Evolutionary conservation across 2,888 invertebrate species (phyloP), one percentile per base, ranked within the genome.

Genomic region (Mayetiola destructor): DNA sequence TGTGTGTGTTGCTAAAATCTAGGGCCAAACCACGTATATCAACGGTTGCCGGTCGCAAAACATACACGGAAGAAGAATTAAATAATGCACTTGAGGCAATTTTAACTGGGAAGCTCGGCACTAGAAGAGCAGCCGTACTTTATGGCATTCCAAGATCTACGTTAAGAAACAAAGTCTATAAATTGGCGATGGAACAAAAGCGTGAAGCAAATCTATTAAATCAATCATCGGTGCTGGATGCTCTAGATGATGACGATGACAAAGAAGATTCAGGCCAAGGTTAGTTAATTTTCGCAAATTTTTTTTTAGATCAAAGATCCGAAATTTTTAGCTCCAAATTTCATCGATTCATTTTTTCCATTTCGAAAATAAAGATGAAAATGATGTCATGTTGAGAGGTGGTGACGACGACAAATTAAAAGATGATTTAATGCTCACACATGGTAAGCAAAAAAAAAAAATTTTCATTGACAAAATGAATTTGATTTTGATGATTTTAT

Each of bases 131-230:
- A 9, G 90, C 96, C 56, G 90, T 91, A 57, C 85, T 94, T 65
- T 97, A 97, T 74, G 93, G 94, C 65, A 94, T 96, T 69, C 96
- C 96, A 8, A 81, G 96, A 62, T 94, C 96, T 62, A 96, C 95
- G 27, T 80, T 97, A 56, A 81, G 96, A 61, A 97, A 95, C 77
- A 97, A 97, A 75, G 91, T 89, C 68, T 86, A 87, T 77, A 90
- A 90, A 72, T 76, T 88, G 66, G 78, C 81, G 58, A 75, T 83
- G 73, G 87, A 87, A 64, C 77, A 80, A 56, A 80, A 80, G 66
- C 77, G 82, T 63, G 84, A 85, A 66, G 79, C 77, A 70, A 57
- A 63, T 61, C 61, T 57, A 59, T 59, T 55, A 59, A 64, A 57
- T 61, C 65, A 37, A 58, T 63, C 57, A 62, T 58, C 61, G 60